Base-by-base conservation (phyloP, 2,797 vertebrate genomes). In the Coilia nasus region DNA sequence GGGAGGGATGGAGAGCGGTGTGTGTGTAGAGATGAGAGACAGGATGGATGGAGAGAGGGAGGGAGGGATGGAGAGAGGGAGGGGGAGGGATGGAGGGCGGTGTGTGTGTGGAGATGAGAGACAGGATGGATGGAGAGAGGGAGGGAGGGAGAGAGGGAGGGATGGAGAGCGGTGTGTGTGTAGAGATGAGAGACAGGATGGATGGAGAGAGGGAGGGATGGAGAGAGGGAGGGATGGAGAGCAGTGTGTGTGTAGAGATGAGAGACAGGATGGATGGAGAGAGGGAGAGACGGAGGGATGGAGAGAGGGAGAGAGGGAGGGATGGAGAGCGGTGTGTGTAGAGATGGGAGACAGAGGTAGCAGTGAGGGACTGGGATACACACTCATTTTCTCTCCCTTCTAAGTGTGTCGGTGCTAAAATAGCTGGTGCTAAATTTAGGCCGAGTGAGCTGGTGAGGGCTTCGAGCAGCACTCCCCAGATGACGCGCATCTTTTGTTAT, bases 351-450 rank as follows among this genome's bases (percentile, higher is more conserved):
- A 21, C 25, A 46, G 78, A 75, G 6, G 17, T 14, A 7, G 7
- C 50, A 54, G 23, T 14, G 3, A 15, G 15, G 85, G 87, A 56
- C 82, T 47, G 85, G 57, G n/a, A 28, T 71, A 35, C 44, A 64
- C 14, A 46, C 80, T 47, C 46, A 67, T 82, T 85, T 85, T 86
- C 17, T 71, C 17, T 35, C 15, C 35, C 4, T 78, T 41, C 86
- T 83, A 89, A 89, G 64, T 15, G 21, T 57, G 54, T 85, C 80
- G 87, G 86, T 84, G 83, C 75, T 84, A 83, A 86, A 89, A 87
- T 85, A 83, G 90, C 88, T 25, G 54, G 35, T 54, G 83, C 87
- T 89, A 87, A 85, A 86, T 87, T 90, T 88, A 88, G 86, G 50
- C 1, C 0, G 17, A 78, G 78, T 67, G 84, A 85, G 83, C 35